Conservation (phyloP, 2,797 vertebrate species). For the Halcyon badia region DNA sequence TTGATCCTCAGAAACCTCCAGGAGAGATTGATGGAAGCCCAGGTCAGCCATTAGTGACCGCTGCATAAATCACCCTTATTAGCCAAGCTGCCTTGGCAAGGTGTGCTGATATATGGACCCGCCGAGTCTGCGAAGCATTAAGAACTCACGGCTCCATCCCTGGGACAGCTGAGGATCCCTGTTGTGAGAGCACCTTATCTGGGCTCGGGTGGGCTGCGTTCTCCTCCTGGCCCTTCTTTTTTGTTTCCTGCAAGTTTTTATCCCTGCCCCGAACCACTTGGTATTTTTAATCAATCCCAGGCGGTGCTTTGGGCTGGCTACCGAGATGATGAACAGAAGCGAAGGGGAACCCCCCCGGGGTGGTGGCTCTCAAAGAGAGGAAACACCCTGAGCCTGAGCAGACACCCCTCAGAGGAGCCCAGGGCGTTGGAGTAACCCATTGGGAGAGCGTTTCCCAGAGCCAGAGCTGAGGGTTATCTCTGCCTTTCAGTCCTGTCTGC, state of each 20-base stretch:
- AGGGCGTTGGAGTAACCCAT: accelerated
- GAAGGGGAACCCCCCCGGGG: background rate
- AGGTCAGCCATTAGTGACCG: slow-evolving; percentile 65
- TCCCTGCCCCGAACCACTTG: background rate
- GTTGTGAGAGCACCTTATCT: background rate
- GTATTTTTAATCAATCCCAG: background rate
- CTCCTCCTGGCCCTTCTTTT: background rate
- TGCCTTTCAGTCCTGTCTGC: background rate
- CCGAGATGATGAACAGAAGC: background rate
- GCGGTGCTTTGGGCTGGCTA: background rate
- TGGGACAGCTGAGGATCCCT: slow-evolving; percentile 2
- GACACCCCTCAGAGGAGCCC: background rate
- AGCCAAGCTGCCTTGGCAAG: slow-evolving; percentile 42
- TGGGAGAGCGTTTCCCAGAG: background rate
- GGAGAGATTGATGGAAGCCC: slow-evolving; percentile 54
- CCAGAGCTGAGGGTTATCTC: background rate
- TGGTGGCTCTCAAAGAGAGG: background rate
- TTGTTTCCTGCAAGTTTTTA: background rate
- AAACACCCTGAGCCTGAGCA: background rate
- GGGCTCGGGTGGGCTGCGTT: background rate
- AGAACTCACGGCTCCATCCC: background rate
- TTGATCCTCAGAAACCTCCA: slow-evolving; percentile 35
- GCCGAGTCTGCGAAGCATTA: background rate
- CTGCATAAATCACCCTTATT: slow-evolving; percentile 61
- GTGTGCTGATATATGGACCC: background rate